Base-by-base conservation (phyloP, 1,140 invertebrate genomes). In the Zaprionus kolodkinae region DNA sequence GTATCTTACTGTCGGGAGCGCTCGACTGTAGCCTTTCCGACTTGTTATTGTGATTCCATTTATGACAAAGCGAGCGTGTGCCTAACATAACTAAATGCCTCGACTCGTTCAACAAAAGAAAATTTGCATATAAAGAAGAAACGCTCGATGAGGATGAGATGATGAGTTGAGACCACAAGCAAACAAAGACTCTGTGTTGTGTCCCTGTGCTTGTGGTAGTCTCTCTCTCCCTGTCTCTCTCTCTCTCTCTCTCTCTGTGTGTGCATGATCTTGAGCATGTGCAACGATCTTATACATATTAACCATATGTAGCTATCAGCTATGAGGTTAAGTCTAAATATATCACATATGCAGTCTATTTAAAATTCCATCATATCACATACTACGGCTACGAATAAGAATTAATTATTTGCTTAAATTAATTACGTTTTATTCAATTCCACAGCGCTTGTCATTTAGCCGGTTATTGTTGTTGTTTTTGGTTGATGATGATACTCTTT, bases 401-500 rank as follows among this genome's bases (percentile, higher is more conserved):
- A 74, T 70, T 74, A 63, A 63, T 63, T 74, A 63, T 7, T 50
- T 62, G 35, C 54, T 63, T 70, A 40, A 74, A 43, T 69, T 48
- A 74, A 74, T 70, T 74, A 70, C 72, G 72, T 50, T 70, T 70
- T 63, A 74, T 74, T 70, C 43, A 74, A 59, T 55, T 72, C 62
- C 33, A 79, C 38, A 88, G 76, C 83, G 72, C 62, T 79, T 83
- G 83, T 65, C 84, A 87, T 86, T 86, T 82, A 79, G 84, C 82
- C 76, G 76, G 82, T 83, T 86, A 76, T 62, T 61, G 61, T 69
- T 78, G 56, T 45, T 64, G 40, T 56, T 57, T 35, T 70, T n/a
- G n/a, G n/a, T 66, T 62, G 48, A 13, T 73, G 61, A 66, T 50
- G 54, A 72, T 79, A 59, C 45, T 72, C 55, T 56, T 30, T 68